Evolutionary conservation across 2,888 invertebrate species (phyloP), one percentile per base, ranked within the genome.

Genomic region (Ennomos quercinarius): DNA sequence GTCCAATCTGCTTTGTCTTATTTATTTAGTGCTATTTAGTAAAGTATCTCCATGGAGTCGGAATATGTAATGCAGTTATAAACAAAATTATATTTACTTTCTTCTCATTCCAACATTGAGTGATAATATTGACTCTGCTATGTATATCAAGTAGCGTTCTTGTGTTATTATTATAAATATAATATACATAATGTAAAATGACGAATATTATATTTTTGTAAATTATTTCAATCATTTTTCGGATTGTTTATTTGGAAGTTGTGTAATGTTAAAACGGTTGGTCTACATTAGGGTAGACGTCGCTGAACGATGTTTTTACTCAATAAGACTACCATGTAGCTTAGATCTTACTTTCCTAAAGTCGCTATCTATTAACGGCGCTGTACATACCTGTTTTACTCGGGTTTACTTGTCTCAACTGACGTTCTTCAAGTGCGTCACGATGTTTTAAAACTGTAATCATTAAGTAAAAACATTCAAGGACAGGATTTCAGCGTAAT

Each of bases 141-240:
- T 77, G 66, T 81, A 34, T 58, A 46, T 77, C 73, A 73, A 75
- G 72, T 78, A 81, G 77, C 76, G 77, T 81, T 82, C 84, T 83
- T 86, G 80, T 84, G 82, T 87, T 53, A 27, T 41, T 53, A 39
- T 10, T 86, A 79, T 86, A 44, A 81, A 41, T 53, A 39, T 10
- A 86, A n/a, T n/a, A n/a, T n/a, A n/a, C n/a, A 79, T 86, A 44
- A 81, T 81, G 70, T 81, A 72, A 78, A 80, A 76, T 77, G 80
- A 84, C 80, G 74, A 80, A 81, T 81, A 81, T 84, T 86, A 86
- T 89, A 89, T 89, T 88, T 90, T 90, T 89, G 78, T 87, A 87
- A 85, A 84, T 86, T 83, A 82, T 81, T 85, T 84, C 80, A 79
- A 81, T 80, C 74, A 12, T 75, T 80, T 74, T 72, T 76, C 76